Evolutionary conservation across 1,140 invertebrate genomes (phyloP).

Genomic region (Alviniconcha marisindica): DNA sequence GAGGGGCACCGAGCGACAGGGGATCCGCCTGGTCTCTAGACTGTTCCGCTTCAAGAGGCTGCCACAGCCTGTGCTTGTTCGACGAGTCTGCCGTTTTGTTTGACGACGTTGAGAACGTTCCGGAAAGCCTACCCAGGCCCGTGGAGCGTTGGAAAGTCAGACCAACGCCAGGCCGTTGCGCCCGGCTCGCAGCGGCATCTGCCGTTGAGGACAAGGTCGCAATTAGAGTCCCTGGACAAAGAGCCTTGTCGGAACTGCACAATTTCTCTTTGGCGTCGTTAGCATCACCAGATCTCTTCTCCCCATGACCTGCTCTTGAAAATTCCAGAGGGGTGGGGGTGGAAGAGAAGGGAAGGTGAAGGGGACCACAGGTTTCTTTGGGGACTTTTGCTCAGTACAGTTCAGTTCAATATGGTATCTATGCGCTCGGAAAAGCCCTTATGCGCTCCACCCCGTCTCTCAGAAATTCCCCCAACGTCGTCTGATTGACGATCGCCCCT

Average conservation of each 20-base stretch:
- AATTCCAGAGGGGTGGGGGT: too few relatives aligned
- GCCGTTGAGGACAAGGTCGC: neutral
- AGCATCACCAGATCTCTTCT: slow-evolving; percentile 11
- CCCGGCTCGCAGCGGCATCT: neutral
- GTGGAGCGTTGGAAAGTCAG: neutral
- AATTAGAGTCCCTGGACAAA: neutral
- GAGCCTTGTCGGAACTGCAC: neutral
- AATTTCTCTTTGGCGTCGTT: neutral
- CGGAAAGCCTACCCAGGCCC: too few relatives aligned
- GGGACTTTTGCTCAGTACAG: too few relatives aligned
- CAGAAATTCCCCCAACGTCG: too few relatives aligned
- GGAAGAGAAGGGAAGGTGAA: too few relatives aligned
- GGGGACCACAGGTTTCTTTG: too few relatives aligned
- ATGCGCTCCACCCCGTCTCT: too few relatives aligned
- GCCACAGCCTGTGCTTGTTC: neutral
- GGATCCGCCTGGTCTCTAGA: neutral
- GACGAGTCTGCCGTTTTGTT: neutral
- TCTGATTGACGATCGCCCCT: too few relatives aligned
- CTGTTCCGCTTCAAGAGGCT: neutral
- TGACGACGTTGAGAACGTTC: neutral
- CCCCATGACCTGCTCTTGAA: too few relatives aligned
- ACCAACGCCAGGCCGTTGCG: neutral
- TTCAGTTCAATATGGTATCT: too few relatives aligned
- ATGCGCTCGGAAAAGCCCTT: too few relatives aligned
- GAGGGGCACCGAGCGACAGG: neutral